Evolutionary conservation across 2,888 invertebrate species (phyloP), one percentile per base, ranked within the genome.

Genomic region (Hyalella azteca): DNA sequence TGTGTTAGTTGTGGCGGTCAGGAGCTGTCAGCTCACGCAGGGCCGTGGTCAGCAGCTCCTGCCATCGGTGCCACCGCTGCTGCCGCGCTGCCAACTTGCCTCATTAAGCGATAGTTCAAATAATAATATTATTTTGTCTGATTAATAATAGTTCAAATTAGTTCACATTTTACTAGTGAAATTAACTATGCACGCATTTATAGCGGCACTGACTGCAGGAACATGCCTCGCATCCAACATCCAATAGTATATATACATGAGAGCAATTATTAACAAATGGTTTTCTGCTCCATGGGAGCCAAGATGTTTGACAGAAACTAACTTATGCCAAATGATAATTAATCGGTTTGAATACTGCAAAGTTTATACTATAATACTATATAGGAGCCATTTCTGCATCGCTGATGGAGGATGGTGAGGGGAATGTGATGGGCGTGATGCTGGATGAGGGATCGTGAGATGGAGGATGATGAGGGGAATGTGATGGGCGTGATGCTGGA

Each of bases 321-420:
- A n/a, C n/a, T n/a, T n/a, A n/a, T n/a, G n/a, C n/a, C n/a, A n/a
- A n/a, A n/a, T n/a, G n/a, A n/a, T n/a, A n/a, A n/a, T n/a, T n/a
- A n/a, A n/a, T n/a, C n/a, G n/a, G n/a, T n/a, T n/a, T n/a, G n/a
- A n/a, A n/a, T n/a, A n/a, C n/a, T n/a, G n/a, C n/a, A n/a, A n/a
- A n/a, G n/a, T n/a, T n/a, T n/a, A n/a, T n/a, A n/a, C n/a, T n/a
- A n/a, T n/a, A n/a, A n/a, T 93, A 88, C 88, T 97, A 98, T 77
- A 96, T 89, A 0, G 97, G 96, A 0, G 97, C 96, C 95, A 98
- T 97, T 89, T 97, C 97, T 11, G 96, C 95, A 89, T 98, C 98
- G 2, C 97, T 96, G 82, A 94, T 93, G 0, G 95, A 19, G 19
- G 39, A 73, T 19, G 79, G 36, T 19, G 29, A 32, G 2, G 29